Evolutionary conservation across 2,113 vertebrate genomes (phyloP).

Genomic region (Cinclus mexicanus): DNA sequence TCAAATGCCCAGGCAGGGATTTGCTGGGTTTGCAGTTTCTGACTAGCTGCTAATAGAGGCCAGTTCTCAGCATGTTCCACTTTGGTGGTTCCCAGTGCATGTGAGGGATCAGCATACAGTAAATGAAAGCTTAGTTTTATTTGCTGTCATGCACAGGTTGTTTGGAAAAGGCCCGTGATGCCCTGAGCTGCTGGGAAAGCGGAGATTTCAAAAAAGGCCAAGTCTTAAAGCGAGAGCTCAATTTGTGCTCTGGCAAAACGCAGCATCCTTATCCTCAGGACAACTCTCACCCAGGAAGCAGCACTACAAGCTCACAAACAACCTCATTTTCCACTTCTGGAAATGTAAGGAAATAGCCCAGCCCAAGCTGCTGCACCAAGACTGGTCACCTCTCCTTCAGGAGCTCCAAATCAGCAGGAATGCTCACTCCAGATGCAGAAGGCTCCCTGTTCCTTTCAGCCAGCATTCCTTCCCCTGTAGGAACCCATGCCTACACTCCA

Average conservation of each 20-base stretch:
- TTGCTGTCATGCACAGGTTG: neutral
- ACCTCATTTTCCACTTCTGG: neutral
- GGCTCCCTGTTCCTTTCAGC: neutral
- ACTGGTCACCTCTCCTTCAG: neutral
- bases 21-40: neutral
- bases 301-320: neutral
- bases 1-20: accelerated
- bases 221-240: neutral
- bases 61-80: neutral
- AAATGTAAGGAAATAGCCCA: neutral
- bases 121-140: neutral
- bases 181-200: neutral
- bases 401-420: neutral
- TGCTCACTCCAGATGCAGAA: neutral
- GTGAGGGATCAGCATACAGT: neutral
- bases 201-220: neutral
- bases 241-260: neutral
- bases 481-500: neutral
- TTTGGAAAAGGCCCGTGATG: neutral
- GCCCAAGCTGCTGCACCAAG: neutral
- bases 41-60: neutral
- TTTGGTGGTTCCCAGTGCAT: neutral
- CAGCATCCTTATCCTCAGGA: constrained; percentile 30
- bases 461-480: neutral
- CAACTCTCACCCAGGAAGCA: neutral